Percentiles rank a stretch among this genome's conserved stretches.
These are phyloP conservation scores for Heliconius himera DNA, from an alignment of 1,140 invertebrate species.

Conservation along the genomic window DNA sequence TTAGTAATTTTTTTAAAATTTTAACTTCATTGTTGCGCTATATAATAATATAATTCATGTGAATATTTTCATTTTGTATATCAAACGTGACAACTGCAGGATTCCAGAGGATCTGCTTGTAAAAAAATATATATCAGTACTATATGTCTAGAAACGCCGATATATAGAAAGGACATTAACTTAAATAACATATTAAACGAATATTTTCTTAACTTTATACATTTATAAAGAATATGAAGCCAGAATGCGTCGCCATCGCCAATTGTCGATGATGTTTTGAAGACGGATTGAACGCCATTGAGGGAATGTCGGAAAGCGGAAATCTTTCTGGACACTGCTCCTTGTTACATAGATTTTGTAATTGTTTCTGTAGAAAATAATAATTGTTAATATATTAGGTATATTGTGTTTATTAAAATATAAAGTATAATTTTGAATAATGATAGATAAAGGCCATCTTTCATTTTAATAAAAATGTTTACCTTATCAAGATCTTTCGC, in stretches of 20 bases:
- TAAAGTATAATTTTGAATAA: background rate
- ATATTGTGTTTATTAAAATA: background rate
- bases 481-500: constrained; percentile 49
- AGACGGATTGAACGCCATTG: constrained; percentile 57
- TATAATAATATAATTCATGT: too few relatives aligned
- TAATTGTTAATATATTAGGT: background rate
- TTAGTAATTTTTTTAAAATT: too few relatives aligned
- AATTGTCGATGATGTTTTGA: constrained; percentile 45
- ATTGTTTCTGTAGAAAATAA: constrained; percentile 14
- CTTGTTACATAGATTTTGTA: constrained; percentile 26
- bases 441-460: background rate
- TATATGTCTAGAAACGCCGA: too few relatives aligned
- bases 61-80: too few relatives aligned
- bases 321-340: constrained; percentile 57
- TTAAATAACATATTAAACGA: too few relatives aligned
- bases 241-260: constrained; percentile 61
- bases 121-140: too few relatives aligned
- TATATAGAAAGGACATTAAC: too few relatives aligned
- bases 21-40: too few relatives aligned
- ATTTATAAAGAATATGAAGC: constrained; percentile 57
- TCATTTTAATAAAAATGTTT: constrained; percentile 6
- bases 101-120: too few relatives aligned
- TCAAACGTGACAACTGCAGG: too few relatives aligned
- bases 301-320: constrained; percentile 58
- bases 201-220: constrained; percentile 35